Evolutionary conservation across 2,797 vertebrate genomes (phyloP).

Genomic region (Enteromius treurensis): DNA sequence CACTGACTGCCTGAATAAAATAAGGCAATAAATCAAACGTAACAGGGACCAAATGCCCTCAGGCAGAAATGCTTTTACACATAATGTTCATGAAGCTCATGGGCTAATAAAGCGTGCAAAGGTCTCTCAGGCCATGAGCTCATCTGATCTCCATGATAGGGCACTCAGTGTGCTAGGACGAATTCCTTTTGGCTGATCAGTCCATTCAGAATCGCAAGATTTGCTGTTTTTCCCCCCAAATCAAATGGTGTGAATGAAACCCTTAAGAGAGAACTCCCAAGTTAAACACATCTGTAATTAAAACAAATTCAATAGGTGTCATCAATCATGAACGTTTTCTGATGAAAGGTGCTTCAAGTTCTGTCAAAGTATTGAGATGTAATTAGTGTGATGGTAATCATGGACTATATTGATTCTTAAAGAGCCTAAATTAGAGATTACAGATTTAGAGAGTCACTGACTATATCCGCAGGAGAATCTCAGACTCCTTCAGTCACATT

Average conservation of each 20-base stretch:
- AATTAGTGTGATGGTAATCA: slow-evolving; percentile 14
- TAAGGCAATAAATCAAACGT: slow-evolving; percentile 43
- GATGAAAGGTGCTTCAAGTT: neutral
- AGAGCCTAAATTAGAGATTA: slow-evolving; percentile 48
- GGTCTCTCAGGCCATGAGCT: slow-evolving; percentile 37
- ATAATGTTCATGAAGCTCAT: slow-evolving; percentile 38
- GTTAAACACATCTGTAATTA: slow-evolving; percentile 7
- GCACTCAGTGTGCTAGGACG: slow-evolving; percentile 1
- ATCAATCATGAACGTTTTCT: slow-evolving; percentile 19
- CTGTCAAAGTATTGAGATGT: neutral
- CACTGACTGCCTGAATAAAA: slow-evolving; percentile 26
- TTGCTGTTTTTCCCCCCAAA: neutral
- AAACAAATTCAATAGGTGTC: slow-evolving; percentile 4
- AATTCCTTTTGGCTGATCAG: slow-evolving; percentile 9
- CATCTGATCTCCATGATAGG: slow-evolving; percentile 52
- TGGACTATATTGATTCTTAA: slow-evolving; percentile 23
- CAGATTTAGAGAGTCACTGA: slow-evolving; percentile 29
- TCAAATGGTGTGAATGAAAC: neutral
- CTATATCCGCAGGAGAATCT: slow-evolving; percentile 29
- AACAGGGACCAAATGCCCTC: slow-evolving; percentile 6
- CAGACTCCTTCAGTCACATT: slow-evolving; percentile 59
- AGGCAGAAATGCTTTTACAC: slow-evolving; percentile 32
- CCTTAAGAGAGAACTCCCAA: neutral
- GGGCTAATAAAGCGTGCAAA: slow-evolving; percentile 41
- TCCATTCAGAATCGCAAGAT: slow-evolving; percentile 21